phyloP scores from a whole-genome alignment of 2,797 vertebrate species.

The Decapterus maruadsi region DNA sequence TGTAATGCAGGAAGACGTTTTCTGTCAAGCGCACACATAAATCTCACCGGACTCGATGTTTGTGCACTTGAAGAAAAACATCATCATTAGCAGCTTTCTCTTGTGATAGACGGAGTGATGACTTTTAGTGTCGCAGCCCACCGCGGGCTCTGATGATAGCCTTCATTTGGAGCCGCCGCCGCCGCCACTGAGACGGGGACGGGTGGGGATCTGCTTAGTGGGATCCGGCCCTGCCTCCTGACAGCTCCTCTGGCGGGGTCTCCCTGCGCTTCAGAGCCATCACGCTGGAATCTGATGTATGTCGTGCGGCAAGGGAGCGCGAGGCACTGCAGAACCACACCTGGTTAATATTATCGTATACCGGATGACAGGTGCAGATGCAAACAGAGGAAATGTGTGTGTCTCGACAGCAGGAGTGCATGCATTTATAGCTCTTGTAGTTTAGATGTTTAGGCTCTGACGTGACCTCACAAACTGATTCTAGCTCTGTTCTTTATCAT shows the following conservation, averaged over 20 bases:
- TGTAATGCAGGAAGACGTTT: conserved; percentile 79
- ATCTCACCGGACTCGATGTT: conserved; percentile 84
- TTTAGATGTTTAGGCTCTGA: too few relatives aligned
- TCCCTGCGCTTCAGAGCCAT: conserved; percentile 41
- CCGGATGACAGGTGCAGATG: conserved; percentile 54
- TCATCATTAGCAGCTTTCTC: conserved; percentile 83
- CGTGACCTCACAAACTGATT: too few relatives aligned
- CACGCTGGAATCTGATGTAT: conserved; percentile 30
- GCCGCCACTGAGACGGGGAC: conserved; percentile 30
- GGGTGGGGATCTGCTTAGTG: conserved; percentile 50
- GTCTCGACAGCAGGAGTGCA: neutral
- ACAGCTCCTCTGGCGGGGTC: conserved; percentile 60
- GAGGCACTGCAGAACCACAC: conserved; percentile 28
- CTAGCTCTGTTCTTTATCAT: too few relatives aligned
- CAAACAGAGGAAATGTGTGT: neutral
- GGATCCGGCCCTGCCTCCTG: conserved; percentile 57
- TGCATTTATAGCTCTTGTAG: neutral
- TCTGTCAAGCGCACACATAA: conserved; percentile 72
- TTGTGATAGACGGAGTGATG: conserved; percentile 73
- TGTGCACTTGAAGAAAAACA: conserved; percentile 82
- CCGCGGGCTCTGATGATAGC: conserved; percentile 72
- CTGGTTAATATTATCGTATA: conserved; percentile 51
- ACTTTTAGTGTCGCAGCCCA: conserved; percentile 64
- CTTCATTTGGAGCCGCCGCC: conserved; percentile 66
- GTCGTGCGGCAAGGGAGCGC: conserved; percentile 36